A percentile compares a stretch with the other conserved stretches of the same genome.
Evolutionary conservation across 2,888 invertebrate genomes (phyloP).

Genomic region (Rhorus exstirpatorius): DNA sequence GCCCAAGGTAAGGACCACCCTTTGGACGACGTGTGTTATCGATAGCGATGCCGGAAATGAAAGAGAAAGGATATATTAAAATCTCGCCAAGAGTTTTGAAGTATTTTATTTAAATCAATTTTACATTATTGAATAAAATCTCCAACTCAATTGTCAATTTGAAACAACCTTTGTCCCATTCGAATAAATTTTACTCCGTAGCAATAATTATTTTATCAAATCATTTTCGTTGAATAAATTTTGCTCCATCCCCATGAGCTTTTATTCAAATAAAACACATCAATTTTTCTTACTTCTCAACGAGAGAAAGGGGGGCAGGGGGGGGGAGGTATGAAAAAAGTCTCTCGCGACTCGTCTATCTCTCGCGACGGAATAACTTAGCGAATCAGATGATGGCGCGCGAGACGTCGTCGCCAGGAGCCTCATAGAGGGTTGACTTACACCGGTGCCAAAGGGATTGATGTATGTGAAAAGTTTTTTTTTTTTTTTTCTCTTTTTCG

Average conservation of each 20-base stretch:
- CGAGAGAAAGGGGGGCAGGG: slow-evolving; percentile 4
- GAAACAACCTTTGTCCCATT: too few species aligned
- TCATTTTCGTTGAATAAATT: too few species aligned
- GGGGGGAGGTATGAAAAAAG: slow-evolving; percentile 13
- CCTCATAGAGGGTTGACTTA: slow-evolving; percentile 38
- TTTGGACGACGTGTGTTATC: slow-evolving; percentile 43
- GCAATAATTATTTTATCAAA: too few species aligned
- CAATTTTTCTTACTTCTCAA: slow-evolving; percentile 60
- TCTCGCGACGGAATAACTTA: slow-evolving; percentile 57
- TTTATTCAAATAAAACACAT: slow-evolving; percentile 1
- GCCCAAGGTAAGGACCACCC: slow-evolving; percentile 69
- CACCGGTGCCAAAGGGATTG: slow-evolving; percentile 55
- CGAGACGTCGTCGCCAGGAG: slow-evolving; percentile 48
- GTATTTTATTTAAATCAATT: too few species aligned
- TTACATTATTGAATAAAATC: too few species aligned
- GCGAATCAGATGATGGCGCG: slow-evolving; percentile 74
- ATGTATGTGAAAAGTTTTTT: slow-evolving; percentile 63
- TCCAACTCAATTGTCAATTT: too few species aligned
- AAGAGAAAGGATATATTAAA: too few species aligned
- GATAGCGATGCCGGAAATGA: slow-evolving; percentile 27
- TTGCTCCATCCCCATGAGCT: background rate
- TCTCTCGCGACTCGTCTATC: slow-evolving; percentile 55
- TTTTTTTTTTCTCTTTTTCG: background rate
- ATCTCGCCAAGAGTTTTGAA: too few species aligned
- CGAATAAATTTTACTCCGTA: too few species aligned